Percentiles rank a stretch among this genome's conserved stretches.
Evolutionary conservation across 2,113 vertebrate genomes (phyloP).

Genomic region (Megaceryle maxima): DNA sequence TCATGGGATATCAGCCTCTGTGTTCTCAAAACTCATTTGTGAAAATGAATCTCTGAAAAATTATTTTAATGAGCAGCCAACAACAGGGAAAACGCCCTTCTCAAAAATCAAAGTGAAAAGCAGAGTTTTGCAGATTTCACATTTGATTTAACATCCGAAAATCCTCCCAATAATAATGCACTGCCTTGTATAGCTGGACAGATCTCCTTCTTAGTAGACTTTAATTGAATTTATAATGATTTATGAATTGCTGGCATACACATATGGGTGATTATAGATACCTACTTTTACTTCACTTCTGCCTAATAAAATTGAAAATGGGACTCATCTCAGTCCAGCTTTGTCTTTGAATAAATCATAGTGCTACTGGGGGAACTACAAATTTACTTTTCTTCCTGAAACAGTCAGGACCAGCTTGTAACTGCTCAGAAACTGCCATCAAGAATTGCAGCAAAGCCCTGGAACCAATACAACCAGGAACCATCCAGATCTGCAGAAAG

Average conservation of each 20-base stretch:
- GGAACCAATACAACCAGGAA: background rate
- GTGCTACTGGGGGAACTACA: conserved; percentile 67
- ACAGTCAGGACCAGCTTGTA: conserved; percentile 77
- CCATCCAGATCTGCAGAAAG: background rate
- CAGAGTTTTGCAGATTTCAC: conserved; percentile 76
- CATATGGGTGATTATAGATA: conserved; percentile 76
- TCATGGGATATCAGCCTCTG: background rate
- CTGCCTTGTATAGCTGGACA: conserved; percentile 65
- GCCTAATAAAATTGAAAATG: conserved; percentile 77
- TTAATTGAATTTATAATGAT: conserved; percentile 77
- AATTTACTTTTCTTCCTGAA: conserved; percentile 75
- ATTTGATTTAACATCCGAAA: conserved; percentile 80
- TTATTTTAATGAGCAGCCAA: conserved; percentile 40
- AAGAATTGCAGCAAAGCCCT: conserved; percentile 37
- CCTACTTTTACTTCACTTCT: conserved; percentile 75
- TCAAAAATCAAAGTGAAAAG: conserved; percentile 61
- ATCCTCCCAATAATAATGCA: conserved; percentile 50
- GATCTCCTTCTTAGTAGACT: conserved; percentile 68
- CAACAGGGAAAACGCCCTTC: conserved; percentile 33
- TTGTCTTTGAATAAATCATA: conserved; percentile 70
- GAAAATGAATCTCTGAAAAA: conserved; percentile 69
- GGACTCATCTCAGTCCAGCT: conserved; percentile 58
- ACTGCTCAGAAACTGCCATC: conserved; percentile 71
- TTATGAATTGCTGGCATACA: conserved; percentile 81
- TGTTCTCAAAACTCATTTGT: conserved; percentile 51